Percentiles rank a stretch among this genome's conserved stretches.
These are phyloP conservation scores for Muscicapa striata DNA, from an alignment of 2,797 vertebrate genomes.

Conservation along the genomic window DNA sequence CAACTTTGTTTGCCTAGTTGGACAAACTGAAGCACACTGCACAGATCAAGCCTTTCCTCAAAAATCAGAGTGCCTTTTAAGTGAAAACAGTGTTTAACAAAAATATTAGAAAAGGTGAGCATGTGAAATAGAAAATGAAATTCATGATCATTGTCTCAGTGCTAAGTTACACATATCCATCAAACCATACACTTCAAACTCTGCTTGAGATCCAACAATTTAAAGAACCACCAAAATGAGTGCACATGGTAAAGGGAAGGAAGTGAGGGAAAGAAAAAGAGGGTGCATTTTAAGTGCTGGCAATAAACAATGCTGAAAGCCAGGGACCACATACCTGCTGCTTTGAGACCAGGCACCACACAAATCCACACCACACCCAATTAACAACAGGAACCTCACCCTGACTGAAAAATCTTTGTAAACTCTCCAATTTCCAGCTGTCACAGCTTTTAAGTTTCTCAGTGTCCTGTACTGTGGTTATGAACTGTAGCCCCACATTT, in stretches of 20 bases:
- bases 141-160: neutral
- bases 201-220: neutral
- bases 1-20: neutral
- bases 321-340: neutral
- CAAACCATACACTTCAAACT: neutral
- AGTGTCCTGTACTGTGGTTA: neutral
- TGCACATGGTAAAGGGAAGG: neutral
- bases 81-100: conserved; percentile 31
- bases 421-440: neutral
- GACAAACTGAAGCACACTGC: conserved; percentile 22
- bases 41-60: conserved; percentile 1
- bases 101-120: neutral
- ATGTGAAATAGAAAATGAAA: neutral
- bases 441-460: neutral
- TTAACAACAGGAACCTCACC: neutral
- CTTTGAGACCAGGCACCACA: neutral
- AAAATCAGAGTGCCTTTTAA: conserved; percentile 1
- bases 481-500: neutral
- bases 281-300: neutral
- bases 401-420: neutral
- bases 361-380: neutral
- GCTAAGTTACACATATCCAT: neutral
- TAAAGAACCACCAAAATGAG: neutral
- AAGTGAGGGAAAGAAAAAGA: neutral
- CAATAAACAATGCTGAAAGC: neutral